Base-by-base conservation (phyloP, 2,888 invertebrate genomes). In the Neoascia interrupta region DNA sequence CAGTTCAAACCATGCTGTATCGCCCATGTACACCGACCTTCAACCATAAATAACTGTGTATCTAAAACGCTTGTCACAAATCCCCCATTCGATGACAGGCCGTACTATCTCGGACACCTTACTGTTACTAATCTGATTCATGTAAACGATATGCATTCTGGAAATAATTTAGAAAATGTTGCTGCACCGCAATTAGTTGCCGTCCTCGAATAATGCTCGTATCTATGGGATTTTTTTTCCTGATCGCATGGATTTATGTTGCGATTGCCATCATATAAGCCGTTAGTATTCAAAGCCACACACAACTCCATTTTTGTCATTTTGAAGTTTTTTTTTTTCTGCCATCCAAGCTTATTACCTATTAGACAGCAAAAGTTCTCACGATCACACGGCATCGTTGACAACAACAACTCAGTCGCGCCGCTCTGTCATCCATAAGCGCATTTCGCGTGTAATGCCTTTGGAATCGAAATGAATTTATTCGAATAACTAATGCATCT, bases 401-500 rank as follows among this genome's bases (percentile, higher is more conserved):
- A n/a, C n/a, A n/a, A n/a, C n/a, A n/a, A n/a, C n/a, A n/a, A n/a
- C n/a, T n/a, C n/a, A n/a, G 41, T 43, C 58, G 41, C 61, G 69
- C 68, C 41, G 43, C 49, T 49, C 66, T 68, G 73, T 61, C 61
- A 68, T 73, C n/a, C 73, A 61, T 56, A 68, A 54, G 64, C 60
- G 64, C 73, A 73, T 68, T 79, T 73, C 79, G 73, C 66, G 45
- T 79, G 79, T 61, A 73, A 73, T 79, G 66, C 56, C 68, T 79
- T 68, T 23, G 66, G 66, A 79, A 79, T 79, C 54, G 49, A 68
- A 79, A 68, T 73, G 66, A 79, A 79, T 79, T n/a, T 60, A 79
- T 79, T 72, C 49, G 64, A 79, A 72, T 79, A 56, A 61, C 66
- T 79, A 73, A 79, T 79, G 79, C 61, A 79, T 73, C 79, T 61